phyloP scores from a whole-genome alignment of 2,888 invertebrate genomes.

The Zygaena filipendulae region DNA sequence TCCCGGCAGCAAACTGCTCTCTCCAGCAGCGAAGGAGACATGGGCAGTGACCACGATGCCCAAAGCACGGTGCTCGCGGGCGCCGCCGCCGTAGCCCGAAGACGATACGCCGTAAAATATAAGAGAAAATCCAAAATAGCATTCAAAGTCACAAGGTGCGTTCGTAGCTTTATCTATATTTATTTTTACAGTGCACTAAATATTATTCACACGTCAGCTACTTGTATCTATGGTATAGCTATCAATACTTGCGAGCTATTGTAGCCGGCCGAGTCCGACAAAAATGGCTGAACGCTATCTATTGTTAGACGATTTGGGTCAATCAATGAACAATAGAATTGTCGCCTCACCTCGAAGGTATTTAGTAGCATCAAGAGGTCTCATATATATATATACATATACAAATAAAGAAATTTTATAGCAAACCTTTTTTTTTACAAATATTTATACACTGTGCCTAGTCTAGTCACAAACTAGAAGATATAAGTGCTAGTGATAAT shows the following conservation, averaged over 20 bases:
- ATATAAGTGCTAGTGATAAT: no score
- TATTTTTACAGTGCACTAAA: no score
- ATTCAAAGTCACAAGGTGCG: conserved; percentile 51
- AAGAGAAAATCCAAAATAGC: conserved; percentile 54
- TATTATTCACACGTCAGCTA: background rate
- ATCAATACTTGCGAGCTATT: no score
- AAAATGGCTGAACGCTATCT: conserved; percentile 30
- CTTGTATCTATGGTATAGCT: no score
- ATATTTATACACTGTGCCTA: no score
- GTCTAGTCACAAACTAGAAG: no score
- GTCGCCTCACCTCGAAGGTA: conserved; percentile 9
- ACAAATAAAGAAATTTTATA: no score
- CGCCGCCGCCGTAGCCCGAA: conserved; percentile 50
- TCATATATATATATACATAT: no score
- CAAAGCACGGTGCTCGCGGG: conserved; percentile 47
- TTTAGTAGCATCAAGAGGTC: no score
- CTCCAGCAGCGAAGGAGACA: conserved; percentile 19
- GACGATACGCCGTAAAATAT: conserved; percentile 56
- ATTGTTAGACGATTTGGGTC: conserved; percentile 54
- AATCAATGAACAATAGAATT: conserved; percentile 39
- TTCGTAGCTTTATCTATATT: no score
- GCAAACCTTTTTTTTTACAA: no score
- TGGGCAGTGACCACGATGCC: conserved; percentile 30
- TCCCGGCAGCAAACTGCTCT: conserved; percentile 17
- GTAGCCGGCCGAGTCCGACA: conserved; percentile 18